A percentile compares a stretch with the other conserved stretches of the same genome.
These are phyloP conservation scores for Melinopterus prodromus DNA, from an alignment of 2,888 invertebrate genomes.

Conservation along the genomic window DNA sequence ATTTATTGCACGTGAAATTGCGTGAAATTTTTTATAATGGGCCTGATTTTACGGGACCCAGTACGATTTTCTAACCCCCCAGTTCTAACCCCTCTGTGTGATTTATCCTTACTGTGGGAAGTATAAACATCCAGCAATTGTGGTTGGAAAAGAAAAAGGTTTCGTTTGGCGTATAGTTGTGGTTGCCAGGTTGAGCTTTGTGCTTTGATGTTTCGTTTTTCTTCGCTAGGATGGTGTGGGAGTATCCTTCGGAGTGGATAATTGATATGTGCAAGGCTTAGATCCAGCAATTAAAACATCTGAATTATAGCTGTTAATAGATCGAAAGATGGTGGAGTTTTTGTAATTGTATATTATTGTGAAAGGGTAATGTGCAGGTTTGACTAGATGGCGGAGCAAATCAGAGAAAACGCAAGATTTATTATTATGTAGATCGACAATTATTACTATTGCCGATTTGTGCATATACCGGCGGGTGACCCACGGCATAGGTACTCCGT, in stretches of 20 bases:
- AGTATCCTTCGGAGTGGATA: conserved; percentile 16
- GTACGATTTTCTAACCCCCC: background rate
- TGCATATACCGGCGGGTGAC: background rate
- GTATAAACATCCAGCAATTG: conserved; percentile 10
- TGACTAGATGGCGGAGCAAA: background rate
- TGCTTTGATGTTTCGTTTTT: background rate
- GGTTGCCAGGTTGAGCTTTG: background rate
- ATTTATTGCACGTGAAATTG: conserved; percentile 52
- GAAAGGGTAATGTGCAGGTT: conserved; percentile 20
- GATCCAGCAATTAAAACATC: conserved; percentile 21
- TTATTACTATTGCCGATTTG: background rate
- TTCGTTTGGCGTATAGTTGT: background rate
- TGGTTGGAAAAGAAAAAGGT: conserved; percentile 8
- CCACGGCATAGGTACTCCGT: too few relatives aligned
- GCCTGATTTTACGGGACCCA: conserved; percentile 45
- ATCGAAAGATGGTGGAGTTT: conserved; percentile 13
- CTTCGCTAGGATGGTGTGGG: background rate
- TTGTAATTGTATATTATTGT: conserved; percentile 12
- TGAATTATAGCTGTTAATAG: conserved; percentile 26
- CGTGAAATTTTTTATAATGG: conserved; percentile 52
- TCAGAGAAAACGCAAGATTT: conserved; percentile 10
- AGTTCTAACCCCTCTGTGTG: conserved; percentile 39
- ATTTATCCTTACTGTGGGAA: conserved; percentile 42
- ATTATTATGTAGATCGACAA: background rate
- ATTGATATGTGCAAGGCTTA: conserved; percentile 17